These are phyloP conservation scores for Drosophila sturtevanti DNA, from an alignment of 1,140 invertebrate species.

Conservation along the genomic window DNA sequence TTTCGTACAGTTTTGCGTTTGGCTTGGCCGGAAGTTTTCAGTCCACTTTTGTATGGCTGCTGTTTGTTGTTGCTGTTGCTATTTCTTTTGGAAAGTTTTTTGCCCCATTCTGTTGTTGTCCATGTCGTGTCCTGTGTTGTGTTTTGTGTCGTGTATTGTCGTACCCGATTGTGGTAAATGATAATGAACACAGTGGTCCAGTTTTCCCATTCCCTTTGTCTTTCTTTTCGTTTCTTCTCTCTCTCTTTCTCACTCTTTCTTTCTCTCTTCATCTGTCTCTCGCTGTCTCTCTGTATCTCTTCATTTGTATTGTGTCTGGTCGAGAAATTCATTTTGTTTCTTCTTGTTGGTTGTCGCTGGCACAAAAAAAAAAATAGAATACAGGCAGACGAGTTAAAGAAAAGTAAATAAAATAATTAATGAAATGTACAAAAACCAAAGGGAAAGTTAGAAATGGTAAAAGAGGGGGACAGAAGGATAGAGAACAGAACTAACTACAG, in stretches of 20 bases:
- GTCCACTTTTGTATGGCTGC: neutral
- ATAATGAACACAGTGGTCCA: slow-evolving; percentile 65
- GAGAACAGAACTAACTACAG: neutral
- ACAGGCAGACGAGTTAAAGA: neutral
- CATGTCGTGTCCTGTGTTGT: slow-evolving; percentile 42
- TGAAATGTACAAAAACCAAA: neutral
- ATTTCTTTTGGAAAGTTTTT: slow-evolving; percentile 64
- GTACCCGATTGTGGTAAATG: slow-evolving; percentile 58
- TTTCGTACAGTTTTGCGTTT: neutral
- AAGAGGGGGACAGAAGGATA: too few species aligned
- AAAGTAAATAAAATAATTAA: slow-evolving; percentile 9
- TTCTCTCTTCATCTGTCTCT: neutral
- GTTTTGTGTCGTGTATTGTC: slow-evolving; percentile 42
- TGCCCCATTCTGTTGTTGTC: slow-evolving; percentile 26
- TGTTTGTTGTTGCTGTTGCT: slow-evolving; percentile 41
- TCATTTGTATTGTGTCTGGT: neutral
- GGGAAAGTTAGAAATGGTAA: too few species aligned
- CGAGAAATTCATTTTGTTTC: slow-evolving; percentile 1
- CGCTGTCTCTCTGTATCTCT: neutral
- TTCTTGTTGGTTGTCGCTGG: neutral
- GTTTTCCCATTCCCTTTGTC: slow-evolving; percentile 42
- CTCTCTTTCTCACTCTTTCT: neutral
- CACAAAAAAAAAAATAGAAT: neutral
- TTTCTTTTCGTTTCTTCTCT: slow-evolving; percentile 35
- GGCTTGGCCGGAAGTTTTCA: slow-evolving; percentile 8